A percentile compares a stretch with the other conserved stretches of the same genome.
phyloP scores from a whole-genome alignment of 2,888 invertebrate species.

The Erynnis tages region DNA sequence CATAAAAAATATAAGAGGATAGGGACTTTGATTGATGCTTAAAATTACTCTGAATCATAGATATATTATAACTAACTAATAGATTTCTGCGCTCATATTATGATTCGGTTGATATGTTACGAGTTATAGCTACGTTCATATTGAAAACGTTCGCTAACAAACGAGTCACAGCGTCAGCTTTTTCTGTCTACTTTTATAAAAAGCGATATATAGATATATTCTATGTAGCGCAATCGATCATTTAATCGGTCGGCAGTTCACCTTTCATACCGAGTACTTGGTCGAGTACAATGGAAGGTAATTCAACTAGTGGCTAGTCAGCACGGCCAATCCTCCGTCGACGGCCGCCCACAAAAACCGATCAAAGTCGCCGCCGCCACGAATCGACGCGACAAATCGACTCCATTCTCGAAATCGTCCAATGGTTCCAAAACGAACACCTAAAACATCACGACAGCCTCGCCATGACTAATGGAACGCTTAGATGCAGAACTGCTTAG shows the following conservation, averaged over 20 bases:
- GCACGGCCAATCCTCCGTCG: constrained; percentile 57
- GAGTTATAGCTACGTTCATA: too few relatives aligned
- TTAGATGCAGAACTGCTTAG: constrained; percentile 37
- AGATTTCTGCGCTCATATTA: too few relatives aligned
- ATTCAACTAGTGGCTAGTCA: constrained; percentile 36
- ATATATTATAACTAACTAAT: too few relatives aligned
- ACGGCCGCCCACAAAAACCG: constrained; percentile 62
- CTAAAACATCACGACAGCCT: constrained; percentile 55
- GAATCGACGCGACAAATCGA: constrained; percentile 74
- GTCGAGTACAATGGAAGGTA: constrained; percentile 32
- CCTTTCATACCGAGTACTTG: constrained; percentile 20
- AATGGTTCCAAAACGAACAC: constrained; percentile 56
- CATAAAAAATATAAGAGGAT: too few relatives aligned
- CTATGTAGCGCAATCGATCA: constrained; percentile 9
- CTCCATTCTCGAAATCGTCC: constrained; percentile 68
- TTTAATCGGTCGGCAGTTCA: constrained; percentile 23
- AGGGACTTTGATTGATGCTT: too few relatives aligned
- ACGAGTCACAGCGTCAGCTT: too few relatives aligned
- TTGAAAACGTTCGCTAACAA: too few relatives aligned
- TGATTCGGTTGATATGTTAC: too few relatives aligned
- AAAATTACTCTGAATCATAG: too few relatives aligned
- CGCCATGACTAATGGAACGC: constrained; percentile 60
- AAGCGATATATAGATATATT: neutral
- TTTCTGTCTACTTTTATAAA: too few relatives aligned
- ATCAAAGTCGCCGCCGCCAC: constrained; percentile 68